These are phyloP conservation scores for Phainopepla nitens DNA, from an alignment of 2,113 vertebrate species.

Conservation along the genomic window DNA sequence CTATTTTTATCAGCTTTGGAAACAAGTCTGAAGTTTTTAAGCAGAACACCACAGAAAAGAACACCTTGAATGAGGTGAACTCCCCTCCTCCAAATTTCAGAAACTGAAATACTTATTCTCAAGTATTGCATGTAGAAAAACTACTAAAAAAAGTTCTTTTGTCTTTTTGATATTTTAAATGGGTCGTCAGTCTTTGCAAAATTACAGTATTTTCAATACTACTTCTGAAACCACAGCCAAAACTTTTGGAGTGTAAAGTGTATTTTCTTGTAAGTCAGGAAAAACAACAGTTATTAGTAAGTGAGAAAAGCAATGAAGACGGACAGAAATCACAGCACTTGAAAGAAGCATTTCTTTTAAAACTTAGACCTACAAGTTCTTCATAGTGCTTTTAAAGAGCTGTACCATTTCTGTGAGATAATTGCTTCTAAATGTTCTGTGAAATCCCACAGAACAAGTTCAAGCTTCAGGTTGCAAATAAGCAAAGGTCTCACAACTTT, in stretches of 20 bases:
- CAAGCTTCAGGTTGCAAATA: not conserved
- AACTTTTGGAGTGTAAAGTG: not conserved
- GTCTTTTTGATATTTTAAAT: not conserved
- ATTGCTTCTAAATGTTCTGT: not conserved
- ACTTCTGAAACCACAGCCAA: not conserved
- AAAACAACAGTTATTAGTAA: not conserved
- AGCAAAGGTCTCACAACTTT: not conserved
- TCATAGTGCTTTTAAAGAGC: not conserved
- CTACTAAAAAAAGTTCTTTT: not conserved
- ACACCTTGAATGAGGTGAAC: not conserved
- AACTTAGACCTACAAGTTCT: not conserved
- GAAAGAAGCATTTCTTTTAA: not conserved
- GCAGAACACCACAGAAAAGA: not conserved
- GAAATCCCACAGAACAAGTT: not conserved
- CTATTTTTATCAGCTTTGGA: not conserved
- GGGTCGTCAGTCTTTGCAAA: not conserved
- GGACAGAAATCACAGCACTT: not conserved
- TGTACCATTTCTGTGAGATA: not conserved
- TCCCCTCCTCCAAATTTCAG: fast-evolving
- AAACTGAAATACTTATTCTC: not conserved
- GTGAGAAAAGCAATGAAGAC: not conserved
- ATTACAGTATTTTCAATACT: not conserved
- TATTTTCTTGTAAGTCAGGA: not conserved
- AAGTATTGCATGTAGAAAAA: not conserved
- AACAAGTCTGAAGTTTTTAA: not conserved